phyloP scores from a whole-genome alignment of 2,113 vertebrate species.

The Callopanchax toddi region DNA sequence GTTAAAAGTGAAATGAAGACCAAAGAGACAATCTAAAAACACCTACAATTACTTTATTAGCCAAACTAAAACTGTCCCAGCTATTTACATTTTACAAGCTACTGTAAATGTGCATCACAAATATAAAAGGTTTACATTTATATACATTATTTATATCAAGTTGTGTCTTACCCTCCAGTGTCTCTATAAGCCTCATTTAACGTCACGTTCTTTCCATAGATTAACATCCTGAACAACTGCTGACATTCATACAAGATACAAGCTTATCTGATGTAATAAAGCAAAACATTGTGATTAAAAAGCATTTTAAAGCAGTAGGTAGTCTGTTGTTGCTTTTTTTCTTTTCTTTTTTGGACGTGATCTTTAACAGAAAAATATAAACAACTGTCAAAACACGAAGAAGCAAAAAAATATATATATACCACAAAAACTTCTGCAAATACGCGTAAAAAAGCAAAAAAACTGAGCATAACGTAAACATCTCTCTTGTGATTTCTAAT shows the following conservation, averaged over 20 bases:
- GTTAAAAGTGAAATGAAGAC: slow-evolving; percentile 27
- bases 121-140: slow-evolving; percentile 80
- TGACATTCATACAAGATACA: slow-evolving; percentile 31
- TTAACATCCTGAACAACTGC: slow-evolving; percentile 35
- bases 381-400: slow-evolving; percentile 17
- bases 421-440: slow-evolving; percentile 37
- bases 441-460: slow-evolving; percentile 31
- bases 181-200: slow-evolving; percentile 50
- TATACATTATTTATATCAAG: slow-evolving; percentile 80
- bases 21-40: slow-evolving; percentile 71
- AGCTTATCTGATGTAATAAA: slow-evolving; percentile 21
- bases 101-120: slow-evolving; percentile 75
- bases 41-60: slow-evolving; percentile 82
- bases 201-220: slow-evolving; percentile 37
- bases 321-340: slow-evolving; percentile 52
- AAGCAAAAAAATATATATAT: slow-evolving; percentile 9
- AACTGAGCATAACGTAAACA: not conserved
- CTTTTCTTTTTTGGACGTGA: slow-evolving; percentile 37
- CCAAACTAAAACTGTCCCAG: slow-evolving; percentile 78
- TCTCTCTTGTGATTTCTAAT: no score
- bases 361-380: slow-evolving; percentile 21
- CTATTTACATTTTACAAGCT: slow-evolving; percentile 85
- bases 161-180: slow-evolving; percentile 55
- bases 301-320: slow-evolving; percentile 56
- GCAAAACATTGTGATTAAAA: slow-evolving; percentile 23